Conservation (phyloP, 2,797 vertebrate species). For the Tauraco hartlaubi region DNA sequence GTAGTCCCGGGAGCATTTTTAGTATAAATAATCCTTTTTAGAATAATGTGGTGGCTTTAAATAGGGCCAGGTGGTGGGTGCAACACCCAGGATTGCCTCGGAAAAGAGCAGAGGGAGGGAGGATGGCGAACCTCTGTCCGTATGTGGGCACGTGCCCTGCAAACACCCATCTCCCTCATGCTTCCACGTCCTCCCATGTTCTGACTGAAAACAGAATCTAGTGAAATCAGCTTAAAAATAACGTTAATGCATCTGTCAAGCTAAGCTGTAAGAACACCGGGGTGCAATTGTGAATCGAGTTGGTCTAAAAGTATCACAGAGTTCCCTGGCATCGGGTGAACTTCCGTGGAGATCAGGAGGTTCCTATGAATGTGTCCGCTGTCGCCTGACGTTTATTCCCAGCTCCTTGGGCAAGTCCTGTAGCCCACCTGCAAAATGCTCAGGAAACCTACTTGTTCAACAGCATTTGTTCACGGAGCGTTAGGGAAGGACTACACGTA, state of each 20-base stretch:
- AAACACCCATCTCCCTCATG: rapidly evolving
- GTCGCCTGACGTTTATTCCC: not conserved
- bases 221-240: not conserved
- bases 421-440: not conserved
- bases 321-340: not conserved
- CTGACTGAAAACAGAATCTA: not conserved
- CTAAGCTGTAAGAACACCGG: not conserved
- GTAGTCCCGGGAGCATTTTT: conserved; percentile 71
- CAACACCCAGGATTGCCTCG: conserved; percentile 2
- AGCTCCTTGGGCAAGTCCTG: not conserved
- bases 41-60: conserved; percentile 74
- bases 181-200: not conserved
- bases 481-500: rapidly evolving
- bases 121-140: not conserved
- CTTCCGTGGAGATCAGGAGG: not conserved
- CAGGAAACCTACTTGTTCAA: rapidly evolving
- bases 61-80: conserved; percentile 74
- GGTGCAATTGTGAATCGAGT: not conserved
- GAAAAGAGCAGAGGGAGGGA: not conserved
- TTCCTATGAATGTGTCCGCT: rapidly evolving
- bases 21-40: conserved; percentile 79
- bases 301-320: rapidly evolving
- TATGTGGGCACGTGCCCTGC: not conserved
- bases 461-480: rapidly evolving
- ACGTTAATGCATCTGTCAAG: not conserved